Conservation (phyloP, 2,113 vertebrate species). For the Grus americana region DNA sequence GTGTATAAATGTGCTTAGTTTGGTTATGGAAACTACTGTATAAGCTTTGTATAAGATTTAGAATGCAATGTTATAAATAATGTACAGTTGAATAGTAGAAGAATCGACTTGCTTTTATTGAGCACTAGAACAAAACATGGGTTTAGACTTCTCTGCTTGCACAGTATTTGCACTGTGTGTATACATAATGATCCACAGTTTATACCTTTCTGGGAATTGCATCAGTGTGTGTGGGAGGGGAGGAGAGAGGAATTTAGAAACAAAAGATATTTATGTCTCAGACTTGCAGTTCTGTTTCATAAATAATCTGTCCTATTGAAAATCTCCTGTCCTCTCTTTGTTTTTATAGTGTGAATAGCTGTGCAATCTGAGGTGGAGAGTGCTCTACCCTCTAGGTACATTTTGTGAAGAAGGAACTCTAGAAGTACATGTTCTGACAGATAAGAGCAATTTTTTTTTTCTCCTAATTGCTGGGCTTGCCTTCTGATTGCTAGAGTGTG, state of each 20-base stretch:
- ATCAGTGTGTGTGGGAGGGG: background rate
- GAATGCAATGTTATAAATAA: background rate
- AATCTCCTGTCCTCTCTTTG: background rate
- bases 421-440: constrained; percentile 13
- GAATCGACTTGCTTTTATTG: background rate
- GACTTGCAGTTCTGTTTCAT: background rate
- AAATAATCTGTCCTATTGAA: background rate
- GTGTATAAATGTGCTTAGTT: background rate
- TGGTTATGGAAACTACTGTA: background rate
- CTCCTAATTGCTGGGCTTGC: background rate
- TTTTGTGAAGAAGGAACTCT: constrained; percentile 26
- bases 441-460: background rate
- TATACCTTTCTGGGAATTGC: background rate
- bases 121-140: background rate
- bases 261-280: background rate
- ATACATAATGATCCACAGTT: background rate
- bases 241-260: background rate
- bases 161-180: background rate
- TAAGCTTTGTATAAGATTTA: background rate
- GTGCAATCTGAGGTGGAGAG: constrained; percentile 25
- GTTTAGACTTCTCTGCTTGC: background rate
- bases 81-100: background rate
- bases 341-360: background rate
- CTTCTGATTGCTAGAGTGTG: constrained; percentile 36
- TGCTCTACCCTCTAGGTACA: background rate